Evolutionary conservation across 53 echinoderm and acorn worm species (phyloP).

Genomic region (Actinopyga echinites): DNA sequence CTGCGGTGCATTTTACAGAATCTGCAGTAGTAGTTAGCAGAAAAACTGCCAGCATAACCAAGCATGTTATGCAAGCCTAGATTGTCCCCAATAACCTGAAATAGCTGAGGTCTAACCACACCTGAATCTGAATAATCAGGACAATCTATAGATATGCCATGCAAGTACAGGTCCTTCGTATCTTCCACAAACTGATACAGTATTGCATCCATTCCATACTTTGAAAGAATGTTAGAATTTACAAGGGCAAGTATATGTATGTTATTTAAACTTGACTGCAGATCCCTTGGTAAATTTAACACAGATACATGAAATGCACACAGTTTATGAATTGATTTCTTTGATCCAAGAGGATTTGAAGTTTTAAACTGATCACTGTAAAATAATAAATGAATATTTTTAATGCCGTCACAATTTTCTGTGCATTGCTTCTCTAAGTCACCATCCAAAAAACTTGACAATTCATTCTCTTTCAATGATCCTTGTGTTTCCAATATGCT

Average conservation of each 20-base stretch:
- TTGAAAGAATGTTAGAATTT: not conserved
- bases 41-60: slow-evolving; percentile 6
- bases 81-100: slow-evolving; percentile 18
- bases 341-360: slow-evolving; percentile 44
- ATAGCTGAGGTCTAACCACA: not conserved
- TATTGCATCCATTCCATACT: slow-evolving; percentile 18
- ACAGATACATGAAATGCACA: not conserved
- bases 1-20: not conserved
- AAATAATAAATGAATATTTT: slow-evolving; percentile 19
- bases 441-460: slow-evolving; percentile 12
- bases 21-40: slow-evolving; percentile 14
- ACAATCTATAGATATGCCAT: not conserved
- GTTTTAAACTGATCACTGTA: slow-evolving; percentile 48
- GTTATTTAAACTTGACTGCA: not conserved
- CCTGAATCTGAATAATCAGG: not conserved
- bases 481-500: slow-evolving; percentile 6
- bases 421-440: not conserved
- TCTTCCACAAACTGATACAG: slow-evolving; percentile 13
- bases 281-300: slow-evolving; percentile 5
- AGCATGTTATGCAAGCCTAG: not conserved
- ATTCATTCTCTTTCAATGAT: not conserved
- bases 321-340: slow-evolving; percentile 57
- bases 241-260: slow-evolving; percentile 23
- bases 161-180: not conserved
- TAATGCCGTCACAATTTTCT: not conserved